A percentile compares a stretch with the other conserved stretches of the same genome.
Evolutionary conservation across 1,140 invertebrate species (phyloP).

Genomic region (Leptopilina boulardi): DNA sequence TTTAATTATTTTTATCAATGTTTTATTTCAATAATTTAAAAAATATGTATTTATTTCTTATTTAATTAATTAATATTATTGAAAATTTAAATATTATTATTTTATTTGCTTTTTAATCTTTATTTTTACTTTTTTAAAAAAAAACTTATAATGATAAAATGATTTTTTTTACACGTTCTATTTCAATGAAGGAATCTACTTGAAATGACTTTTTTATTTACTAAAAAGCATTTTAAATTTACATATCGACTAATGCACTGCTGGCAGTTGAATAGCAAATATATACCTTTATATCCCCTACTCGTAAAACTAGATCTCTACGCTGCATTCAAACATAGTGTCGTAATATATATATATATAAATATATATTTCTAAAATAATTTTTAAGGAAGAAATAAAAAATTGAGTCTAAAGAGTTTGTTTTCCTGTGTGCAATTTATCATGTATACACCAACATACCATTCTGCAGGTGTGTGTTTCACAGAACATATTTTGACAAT

Average conservation of each 20-base stretch:
- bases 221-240: conserved; percentile 2
- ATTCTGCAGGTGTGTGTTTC: conserved; percentile 74
- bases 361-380: conserved; percentile 47
- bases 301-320: conserved; percentile 69
- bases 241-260: conserved; percentile 8
- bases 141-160: background rate
- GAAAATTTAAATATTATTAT: background rate
- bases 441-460: conserved; percentile 77
- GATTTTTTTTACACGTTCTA: background rate
- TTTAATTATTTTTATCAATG: too few relatives aligned
- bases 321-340: conserved; percentile 72
- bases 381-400: conserved; percentile 58
- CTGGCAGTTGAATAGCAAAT: background rate
- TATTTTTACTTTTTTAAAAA: background rate
- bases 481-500: conserved; percentile 70
- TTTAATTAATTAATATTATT: too few relatives aligned
- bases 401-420: conserved; percentile 69
- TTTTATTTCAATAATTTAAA: too few relatives aligned
- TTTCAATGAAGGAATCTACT: background rate
- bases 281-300: conserved; percentile 29
- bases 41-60: too few relatives aligned
- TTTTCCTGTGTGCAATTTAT: conserved; percentile 72
- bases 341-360: conserved; percentile 44
- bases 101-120: background rate
- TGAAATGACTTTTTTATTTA: conserved; percentile 11